These are phyloP conservation scores for Saccostrea glomerata DNA, from an alignment of 1,140 invertebrate genomes.

Conservation along the genomic window DNA sequence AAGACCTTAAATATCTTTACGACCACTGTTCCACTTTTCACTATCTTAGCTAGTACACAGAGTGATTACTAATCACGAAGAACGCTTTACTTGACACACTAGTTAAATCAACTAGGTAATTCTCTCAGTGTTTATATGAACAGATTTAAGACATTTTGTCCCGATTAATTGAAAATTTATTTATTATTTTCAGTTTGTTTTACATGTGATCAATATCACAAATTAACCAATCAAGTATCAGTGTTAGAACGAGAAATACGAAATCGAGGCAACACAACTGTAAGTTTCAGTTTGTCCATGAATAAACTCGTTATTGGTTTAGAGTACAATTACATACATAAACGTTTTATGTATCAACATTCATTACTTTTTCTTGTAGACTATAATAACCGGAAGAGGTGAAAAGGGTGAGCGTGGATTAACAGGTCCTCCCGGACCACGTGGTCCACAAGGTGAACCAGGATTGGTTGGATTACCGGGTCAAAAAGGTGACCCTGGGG, in stretches of 20 bases:
- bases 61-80: too few species aligned
- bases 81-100: too few species aligned
- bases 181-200: conserved; percentile 40
- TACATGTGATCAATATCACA: conserved; percentile 42
- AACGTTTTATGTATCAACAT: background rate
- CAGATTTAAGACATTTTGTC: too few species aligned
- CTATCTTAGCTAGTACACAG: too few species aligned
- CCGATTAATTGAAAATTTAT: background rate
- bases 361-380: background rate
- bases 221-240: conserved; percentile 38
- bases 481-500: conserved; percentile 1
- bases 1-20: too few species aligned
- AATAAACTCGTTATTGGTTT: background rate
- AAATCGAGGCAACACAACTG: conserved; percentile 15
- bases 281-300: background rate
- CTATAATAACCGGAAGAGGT: background rate
- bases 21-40: too few species aligned
- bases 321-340: background rate
- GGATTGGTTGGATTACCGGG: conserved; percentile 36
- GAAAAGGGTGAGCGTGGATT: conserved; percentile 18
- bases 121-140: too few species aligned
- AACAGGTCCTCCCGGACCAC: conserved; percentile 39
- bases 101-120: too few species aligned
- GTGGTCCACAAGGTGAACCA: conserved; percentile 31
- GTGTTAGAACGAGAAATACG: conserved; percentile 39